phyloP scores from a whole-genome alignment of 2,113 vertebrate species.

The Pomatorhinus ruficollis region DNA sequence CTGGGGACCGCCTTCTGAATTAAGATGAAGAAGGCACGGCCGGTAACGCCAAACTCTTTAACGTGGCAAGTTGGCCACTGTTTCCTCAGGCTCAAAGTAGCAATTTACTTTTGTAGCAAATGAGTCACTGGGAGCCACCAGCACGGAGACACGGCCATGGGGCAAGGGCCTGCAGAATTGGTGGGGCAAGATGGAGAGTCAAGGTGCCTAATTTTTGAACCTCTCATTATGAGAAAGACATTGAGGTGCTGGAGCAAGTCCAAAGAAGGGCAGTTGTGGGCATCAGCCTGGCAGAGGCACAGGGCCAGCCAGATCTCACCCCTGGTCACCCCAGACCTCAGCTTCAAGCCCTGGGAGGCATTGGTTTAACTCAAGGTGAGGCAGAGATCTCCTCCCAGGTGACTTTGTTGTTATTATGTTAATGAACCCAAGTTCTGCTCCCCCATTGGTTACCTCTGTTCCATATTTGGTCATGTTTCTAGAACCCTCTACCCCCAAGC shows the following conservation, averaged over 20 bases:
- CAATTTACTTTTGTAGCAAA: background rate
- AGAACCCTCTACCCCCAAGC: background rate
- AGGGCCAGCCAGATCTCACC: background rate
- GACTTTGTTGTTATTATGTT: background rate
- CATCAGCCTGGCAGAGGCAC: background rate
- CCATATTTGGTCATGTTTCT: background rate
- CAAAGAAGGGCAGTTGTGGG: background rate
- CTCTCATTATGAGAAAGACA: rapidly evolving
- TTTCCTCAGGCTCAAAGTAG: background rate
- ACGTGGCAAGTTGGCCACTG: constrained; percentile 21
- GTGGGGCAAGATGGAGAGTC: background rate
- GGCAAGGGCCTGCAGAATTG: rapidly evolving
- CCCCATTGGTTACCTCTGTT: background rate
- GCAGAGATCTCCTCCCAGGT: background rate
- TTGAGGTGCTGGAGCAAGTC: background rate
- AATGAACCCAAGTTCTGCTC: background rate
- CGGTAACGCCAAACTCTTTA: rapidly evolving
- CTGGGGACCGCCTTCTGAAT: background rate
- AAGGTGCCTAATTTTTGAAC: background rate
- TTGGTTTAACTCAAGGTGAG: background rate
- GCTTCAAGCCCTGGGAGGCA: background rate
- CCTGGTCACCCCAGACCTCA: background rate
- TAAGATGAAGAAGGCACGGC: background rate
- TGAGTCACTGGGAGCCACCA: background rate
- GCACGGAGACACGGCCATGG: rapidly evolving